These are phyloP conservation scores for Lithobates pipiens DNA, from an alignment of 2,797 vertebrate species.

Conservation along the genomic window DNA sequence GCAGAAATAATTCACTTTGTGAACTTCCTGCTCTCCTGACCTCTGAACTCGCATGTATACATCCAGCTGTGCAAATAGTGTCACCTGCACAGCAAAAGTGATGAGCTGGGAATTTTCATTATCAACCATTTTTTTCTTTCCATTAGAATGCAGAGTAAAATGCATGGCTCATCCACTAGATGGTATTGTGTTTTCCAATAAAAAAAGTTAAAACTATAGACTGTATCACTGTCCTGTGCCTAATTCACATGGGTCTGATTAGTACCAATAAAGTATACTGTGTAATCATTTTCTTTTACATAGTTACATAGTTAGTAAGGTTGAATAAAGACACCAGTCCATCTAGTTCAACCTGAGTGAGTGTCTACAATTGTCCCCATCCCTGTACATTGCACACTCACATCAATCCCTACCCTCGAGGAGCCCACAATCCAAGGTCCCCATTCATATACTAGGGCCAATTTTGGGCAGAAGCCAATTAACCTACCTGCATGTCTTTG, in stretches of 20 bases:
- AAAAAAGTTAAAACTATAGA: not conserved
- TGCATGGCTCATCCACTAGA: not conserved
- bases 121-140: not conserved
- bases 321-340: no score
- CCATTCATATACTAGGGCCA: no score
- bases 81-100: conserved; percentile 56
- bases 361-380: no score
- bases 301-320: no score
- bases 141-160: not conserved
- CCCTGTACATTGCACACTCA: no score
- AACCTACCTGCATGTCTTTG: no score
- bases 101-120: conserved; percentile 11
- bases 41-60: conserved; percentile 46
- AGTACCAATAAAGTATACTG: not conserved
- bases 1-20: conserved; percentile 51
- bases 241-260: not conserved
- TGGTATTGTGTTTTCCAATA: not conserved
- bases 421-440: no score
- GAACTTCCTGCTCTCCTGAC: conserved; percentile 51
- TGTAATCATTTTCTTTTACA: not conserved
- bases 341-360: no score
- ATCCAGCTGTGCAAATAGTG: conserved; percentile 61
- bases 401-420: no score
- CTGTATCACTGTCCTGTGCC: not conserved
- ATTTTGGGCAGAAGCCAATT: no score